Base-by-base conservation (phyloP, 2,113 vertebrate genomes). In the Epinephelus fuscoguttatus region DNA sequence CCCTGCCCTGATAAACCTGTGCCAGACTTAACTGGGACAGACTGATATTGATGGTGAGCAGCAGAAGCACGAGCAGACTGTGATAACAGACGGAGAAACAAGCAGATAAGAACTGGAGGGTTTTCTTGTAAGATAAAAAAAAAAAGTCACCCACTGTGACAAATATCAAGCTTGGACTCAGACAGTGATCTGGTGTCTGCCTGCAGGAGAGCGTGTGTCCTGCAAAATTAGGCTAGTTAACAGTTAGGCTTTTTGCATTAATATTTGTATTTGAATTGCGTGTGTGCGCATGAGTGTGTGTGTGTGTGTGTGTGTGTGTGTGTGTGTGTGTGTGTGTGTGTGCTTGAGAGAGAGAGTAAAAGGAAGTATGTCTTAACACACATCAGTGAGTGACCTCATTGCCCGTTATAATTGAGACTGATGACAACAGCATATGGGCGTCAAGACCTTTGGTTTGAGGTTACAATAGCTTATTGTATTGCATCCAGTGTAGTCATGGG, bases 391-490 rank as follows among this genome's bases (percentile, higher is more conserved):
- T 90, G 88, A 92, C 88, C 91, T 94, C 91, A 88, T 81, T 61
- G 75, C 74, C 86, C 82, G 62, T 82, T 88, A 89, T 91, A 91
- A 89, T 87, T 81, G 84, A 89, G 70, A 90, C 82, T 94, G 91
- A 96, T 90, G 93, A 89, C 89, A 86, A 93, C 90, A 94, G 85
- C 94, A 95, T 78, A 94, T 94, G 93, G 80, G 70, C 84, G 80
- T 82, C 64, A 83, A 42, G 87, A 92, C 86, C 88, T 88, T 82
- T 64, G 91, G 87, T 91, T 78, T 92, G 84, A 72, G 80, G 89
- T 90, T 88, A 95, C 94, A 95, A 95, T 94, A 89, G 89, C 76
- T 89, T 91, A 95, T 95, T 95, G 92, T 95, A 72, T 91, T 94
- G 77, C 90, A 57, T 71, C 52, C 84, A 87, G 66, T 52, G 78